A percentile compares a stretch with the other conserved stretches of the same genome.
These are phyloP conservation scores for Drosophila yakuba DNA, from an alignment of 1,140 invertebrate genomes.

Conservation along the genomic window DNA sequence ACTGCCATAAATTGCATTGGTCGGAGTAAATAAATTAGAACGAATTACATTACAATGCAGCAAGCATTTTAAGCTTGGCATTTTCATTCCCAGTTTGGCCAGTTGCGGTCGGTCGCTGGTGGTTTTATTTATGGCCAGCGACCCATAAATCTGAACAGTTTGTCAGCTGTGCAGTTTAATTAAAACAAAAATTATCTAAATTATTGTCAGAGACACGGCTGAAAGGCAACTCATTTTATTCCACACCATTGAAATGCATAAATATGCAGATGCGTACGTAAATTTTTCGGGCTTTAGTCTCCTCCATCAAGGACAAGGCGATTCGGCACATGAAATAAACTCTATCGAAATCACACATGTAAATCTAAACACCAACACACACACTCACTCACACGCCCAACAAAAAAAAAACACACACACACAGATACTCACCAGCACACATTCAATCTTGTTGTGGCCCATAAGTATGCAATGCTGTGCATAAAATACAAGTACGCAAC, in stretches of 20 bases:
- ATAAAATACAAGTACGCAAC: constrained; percentile 67
- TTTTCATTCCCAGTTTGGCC: constrained; percentile 29
- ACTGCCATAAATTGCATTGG: constrained; percentile 74
- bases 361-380: constrained; percentile 63
- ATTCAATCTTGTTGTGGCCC: constrained; percentile 45
- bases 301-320: constrained; percentile 32
- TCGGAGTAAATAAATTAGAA: constrained; percentile 76
- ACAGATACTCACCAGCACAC: constrained; percentile 24
- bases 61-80: constrained; percentile 55
- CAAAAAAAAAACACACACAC: not conserved
- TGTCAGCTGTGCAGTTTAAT: constrained; percentile 77
- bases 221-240: constrained; percentile 40
- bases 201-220: constrained; percentile 40
- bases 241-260: constrained; percentile 32
- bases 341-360: constrained; percentile 70
- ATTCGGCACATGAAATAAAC: constrained; percentile 58
- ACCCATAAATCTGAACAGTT: constrained; percentile 66
- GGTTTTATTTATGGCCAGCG: constrained; percentile 65
- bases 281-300: constrained; percentile 10
- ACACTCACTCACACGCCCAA: constrained; percentile 9
- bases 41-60: constrained; percentile 58
- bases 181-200: constrained; percentile 80
- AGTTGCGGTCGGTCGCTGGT: constrained; percentile 50
- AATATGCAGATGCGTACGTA: constrained; percentile 39
- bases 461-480: constrained; percentile 69